Evolutionary conservation across 2,797 vertebrate genomes (phyloP), one percentile per base, ranked within the genome.

Genomic region (Rhincodon typus): DNA sequence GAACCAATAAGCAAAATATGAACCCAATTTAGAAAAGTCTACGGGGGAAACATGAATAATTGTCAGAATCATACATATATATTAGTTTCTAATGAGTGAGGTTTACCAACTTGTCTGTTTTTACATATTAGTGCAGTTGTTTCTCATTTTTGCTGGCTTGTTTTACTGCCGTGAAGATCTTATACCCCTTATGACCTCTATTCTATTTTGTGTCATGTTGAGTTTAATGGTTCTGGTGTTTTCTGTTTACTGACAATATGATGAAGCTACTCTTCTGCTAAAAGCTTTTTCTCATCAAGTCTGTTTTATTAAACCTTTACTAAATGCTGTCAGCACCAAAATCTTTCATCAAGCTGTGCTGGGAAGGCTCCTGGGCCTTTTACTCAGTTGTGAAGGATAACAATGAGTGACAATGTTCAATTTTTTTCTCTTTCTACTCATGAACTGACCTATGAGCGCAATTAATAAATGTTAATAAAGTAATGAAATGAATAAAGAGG

Each of bases 191-290:
- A 95, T 95, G 34, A 74, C 94, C 27, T 95, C 94, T 95, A 53
- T 95, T 95, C 94, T 30, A 77, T 95, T 77, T 74, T 95, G 94
- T 95, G 94, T 95, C 94, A 95, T 74, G 46, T 95, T 95, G 70
- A 77, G 69, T 57, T 77, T 95, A 95, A 95, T 57, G 46, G 74
- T 15, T 50, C 46, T 95, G 42, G 70, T 77, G 46, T 94, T 74
- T 95, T 72, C 94, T 95, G 53, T 95, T 53, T 95, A 95, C 70
- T 77, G 67, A 72, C 94, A 95, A 95, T 95, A 53, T 46, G 17
- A 95, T 77, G 46, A 77, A 95, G 57, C 46, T 95, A 72, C 70
- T 34, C 46, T 27, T 94, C 46, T 53, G 2, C 46, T 77, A 95
- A 95, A 95, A 95, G 69, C 69, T 46, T 77, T 94, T 95, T 95